Base-by-base conservation (phyloP, 2,888 invertebrate species). In the Melolontha melolontha region DNA sequence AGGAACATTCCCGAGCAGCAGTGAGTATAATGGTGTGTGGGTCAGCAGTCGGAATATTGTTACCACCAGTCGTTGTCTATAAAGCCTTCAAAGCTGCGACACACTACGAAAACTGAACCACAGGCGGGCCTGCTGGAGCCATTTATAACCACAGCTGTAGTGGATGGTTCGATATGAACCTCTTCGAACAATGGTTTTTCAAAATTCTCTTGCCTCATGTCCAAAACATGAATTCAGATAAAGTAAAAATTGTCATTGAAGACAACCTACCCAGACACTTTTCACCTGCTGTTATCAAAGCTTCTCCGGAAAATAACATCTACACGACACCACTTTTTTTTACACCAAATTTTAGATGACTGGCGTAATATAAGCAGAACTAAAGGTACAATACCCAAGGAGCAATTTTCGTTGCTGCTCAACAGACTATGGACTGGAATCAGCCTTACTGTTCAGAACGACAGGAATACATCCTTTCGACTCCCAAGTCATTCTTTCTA, bases 191-290 rank as follows among this genome's bases (percentile, higher is more conserved):
- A 47, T 71, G 69, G 69, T 49, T 71, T 62, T 70, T 70, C 54
- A 51, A 67, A 49, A 39, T 68, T 17, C 52, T 68, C 59, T 54
- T 68, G 27, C 52, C 65, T 27, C 55, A 70, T 40, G 54, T 54
- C 40, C 39, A 11, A n/a, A 64, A 14, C 34, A 8, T 7, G 42
- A 44, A 62, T n/a, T 10, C 50, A 67, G 59, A 44, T 8, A 44
- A 68, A 62, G 22, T 16, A 17, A 59, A 17, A 27, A 72, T 76
- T 8, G 41, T 77, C 12, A 71, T 79, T 55, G 79, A 79, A 14
- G 75, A 80, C 69, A 80, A 78, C 64, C 64, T 79, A 55, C 57
- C 70, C 22, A 63, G 63, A 5, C 67, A 67, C 52, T 67, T 70
- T 62, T 71, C 55, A 62, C 55, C 52, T 22, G 64, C 70, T 40